A percentile compares a stretch with the other conserved stretches of the same genome.
These are phyloP conservation scores for Nibea coibor DNA, from an alignment of 2,113 vertebrate genomes.

Conservation along the genomic window DNA sequence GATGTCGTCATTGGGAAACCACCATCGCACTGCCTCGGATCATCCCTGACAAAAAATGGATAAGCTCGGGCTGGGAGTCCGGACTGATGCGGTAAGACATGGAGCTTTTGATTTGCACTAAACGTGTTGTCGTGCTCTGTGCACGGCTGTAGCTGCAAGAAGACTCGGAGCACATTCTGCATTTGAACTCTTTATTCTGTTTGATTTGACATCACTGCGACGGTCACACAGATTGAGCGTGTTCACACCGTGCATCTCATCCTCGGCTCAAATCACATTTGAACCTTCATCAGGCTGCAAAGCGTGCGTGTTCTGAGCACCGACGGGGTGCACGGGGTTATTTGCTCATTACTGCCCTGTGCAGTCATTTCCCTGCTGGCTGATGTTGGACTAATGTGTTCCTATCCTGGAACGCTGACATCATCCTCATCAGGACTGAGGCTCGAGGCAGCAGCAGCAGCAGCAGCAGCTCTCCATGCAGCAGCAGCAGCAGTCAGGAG, in stretches of 20 bases:
- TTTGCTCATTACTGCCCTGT: background rate
- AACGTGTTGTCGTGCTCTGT: background rate
- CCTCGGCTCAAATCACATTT: background rate
- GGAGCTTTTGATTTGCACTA: constrained; percentile 12
- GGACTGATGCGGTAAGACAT: constrained; percentile 79
- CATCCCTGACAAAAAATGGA: constrained; percentile 61
- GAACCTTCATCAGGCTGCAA: background rate
- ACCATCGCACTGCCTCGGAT: constrained; percentile 40
- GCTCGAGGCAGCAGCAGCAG: constrained; percentile 47
- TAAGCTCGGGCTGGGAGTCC: constrained; percentile 36
- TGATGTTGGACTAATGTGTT: constrained; percentile 16
- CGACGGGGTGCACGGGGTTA: background rate
- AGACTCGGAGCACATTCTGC: background rate
- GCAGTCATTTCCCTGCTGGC: constrained; percentile 16
- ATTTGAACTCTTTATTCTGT: background rate
- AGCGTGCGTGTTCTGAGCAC: background rate
- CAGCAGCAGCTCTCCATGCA: constrained; percentile 14
- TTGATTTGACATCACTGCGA: constrained; percentile 9
- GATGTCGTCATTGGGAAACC: constrained; percentile 72
- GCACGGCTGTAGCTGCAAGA: background rate
- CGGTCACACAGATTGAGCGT: background rate
- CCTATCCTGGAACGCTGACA: constrained; percentile 56
- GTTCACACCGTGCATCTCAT: background rate
- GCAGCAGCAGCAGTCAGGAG: constrained; percentile 30
- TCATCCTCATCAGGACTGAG: constrained; percentile 49